A percentile compares a stretch with the other conserved stretches of the same genome.
Evolutionary conservation across 1,140 invertebrate species (phyloP).

Genomic region (Littorina saxatilis): DNA sequence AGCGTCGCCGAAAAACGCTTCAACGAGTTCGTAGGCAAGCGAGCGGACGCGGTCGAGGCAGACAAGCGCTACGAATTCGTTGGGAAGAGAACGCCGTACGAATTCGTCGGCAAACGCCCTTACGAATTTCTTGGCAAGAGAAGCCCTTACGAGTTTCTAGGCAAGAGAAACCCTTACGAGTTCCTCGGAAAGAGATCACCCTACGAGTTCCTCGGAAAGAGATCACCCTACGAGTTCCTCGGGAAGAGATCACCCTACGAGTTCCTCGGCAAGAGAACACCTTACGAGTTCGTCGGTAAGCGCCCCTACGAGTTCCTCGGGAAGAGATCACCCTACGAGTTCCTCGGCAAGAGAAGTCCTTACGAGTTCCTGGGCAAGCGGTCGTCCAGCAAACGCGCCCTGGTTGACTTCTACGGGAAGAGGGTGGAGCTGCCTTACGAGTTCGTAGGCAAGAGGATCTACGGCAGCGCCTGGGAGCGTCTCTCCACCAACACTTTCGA

Average conservation of each 20-base stretch:
- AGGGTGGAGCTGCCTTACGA: constrained; percentile 29
- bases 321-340: constrained; percentile 3
- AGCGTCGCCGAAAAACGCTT: constrained; percentile 11
- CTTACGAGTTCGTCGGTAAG: constrained; percentile 1
- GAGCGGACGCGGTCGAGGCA: background rate
- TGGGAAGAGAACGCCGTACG: background rate
- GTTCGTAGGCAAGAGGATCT: constrained; percentile 30
- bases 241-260: background rate
- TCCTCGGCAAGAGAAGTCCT: constrained; percentile 9
- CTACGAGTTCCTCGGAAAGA: background rate
- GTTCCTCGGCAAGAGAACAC: background rate
- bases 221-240: constrained; percentile 2
- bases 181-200: background rate
- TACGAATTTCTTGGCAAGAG: constrained; percentile 16
- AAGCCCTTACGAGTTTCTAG: background rate
- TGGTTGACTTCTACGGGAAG: constrained; percentile 20
- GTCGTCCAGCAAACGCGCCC: background rate
- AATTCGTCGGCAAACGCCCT: background rate
- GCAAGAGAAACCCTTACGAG: constrained; percentile 8
- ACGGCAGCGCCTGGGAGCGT: background rate
- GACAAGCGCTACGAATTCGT: constrained; percentile 10
- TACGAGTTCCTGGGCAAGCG: background rate
- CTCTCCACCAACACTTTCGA: background rate
- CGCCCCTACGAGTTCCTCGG: constrained; percentile 1
- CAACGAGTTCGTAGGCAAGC: constrained; percentile 26